Evolutionary conservation across 2,113 vertebrate genomes (phyloP).

Genomic region (Physeter macrocephalus): DNA sequence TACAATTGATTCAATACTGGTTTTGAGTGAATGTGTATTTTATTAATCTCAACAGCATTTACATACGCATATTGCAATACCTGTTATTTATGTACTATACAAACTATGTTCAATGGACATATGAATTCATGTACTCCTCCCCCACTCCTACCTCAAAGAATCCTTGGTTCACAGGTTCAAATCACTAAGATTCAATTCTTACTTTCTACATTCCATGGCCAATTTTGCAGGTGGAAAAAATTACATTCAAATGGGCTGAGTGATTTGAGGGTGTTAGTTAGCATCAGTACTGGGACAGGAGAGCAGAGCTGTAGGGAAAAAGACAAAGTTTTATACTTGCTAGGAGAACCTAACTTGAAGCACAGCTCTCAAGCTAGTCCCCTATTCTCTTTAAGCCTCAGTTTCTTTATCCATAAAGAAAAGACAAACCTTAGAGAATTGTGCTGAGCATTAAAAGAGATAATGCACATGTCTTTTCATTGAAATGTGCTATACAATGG

Average conservation of each 20-base stretch:
- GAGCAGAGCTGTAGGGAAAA: background rate
- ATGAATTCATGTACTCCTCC: background rate
- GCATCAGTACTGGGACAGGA: background rate
- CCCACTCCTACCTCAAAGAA: background rate
- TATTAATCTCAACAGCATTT: conserved; percentile 2
- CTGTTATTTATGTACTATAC: background rate
- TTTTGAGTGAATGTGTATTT: background rate
- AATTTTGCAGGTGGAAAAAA: background rate
- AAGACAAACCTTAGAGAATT: background rate
- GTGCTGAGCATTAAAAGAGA: background rate
- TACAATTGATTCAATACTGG: background rate
- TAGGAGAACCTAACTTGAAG: background rate
- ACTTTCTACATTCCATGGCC: background rate
- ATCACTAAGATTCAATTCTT: background rate
- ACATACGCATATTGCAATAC: background rate
- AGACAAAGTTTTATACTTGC: background rate
- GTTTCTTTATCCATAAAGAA: background rate
- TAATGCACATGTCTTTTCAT: background rate
- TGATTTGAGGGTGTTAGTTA: background rate
- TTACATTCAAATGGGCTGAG: background rate
- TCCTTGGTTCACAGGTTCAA: background rate
- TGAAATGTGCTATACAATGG: background rate
- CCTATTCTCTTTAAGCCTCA: background rate
- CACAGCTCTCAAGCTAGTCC: background rate
- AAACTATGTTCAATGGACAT: background rate